Evolutionary conservation across 64 coral and sea anemone genomes (phyloP).

Genomic region (Actinia equina): DNA sequence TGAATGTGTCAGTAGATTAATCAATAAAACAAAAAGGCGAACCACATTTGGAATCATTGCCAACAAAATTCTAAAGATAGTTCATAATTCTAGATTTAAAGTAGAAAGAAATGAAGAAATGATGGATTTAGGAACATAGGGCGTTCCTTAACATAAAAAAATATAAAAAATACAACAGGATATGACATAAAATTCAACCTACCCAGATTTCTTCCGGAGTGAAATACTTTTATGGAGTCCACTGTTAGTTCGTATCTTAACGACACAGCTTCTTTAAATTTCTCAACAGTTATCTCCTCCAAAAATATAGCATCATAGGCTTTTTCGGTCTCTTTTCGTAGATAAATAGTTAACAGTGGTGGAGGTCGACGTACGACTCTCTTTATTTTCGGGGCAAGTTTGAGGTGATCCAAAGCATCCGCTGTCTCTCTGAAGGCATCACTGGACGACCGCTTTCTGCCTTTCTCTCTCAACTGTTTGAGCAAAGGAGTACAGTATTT

Average conservation of each 20-base stretch:
- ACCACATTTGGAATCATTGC: slow-evolving; percentile 7
- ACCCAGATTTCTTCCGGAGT: slow-evolving; percentile 71
- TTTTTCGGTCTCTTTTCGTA: slow-evolving; percentile 85
- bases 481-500: slow-evolving; percentile 86
- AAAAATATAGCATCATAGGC: slow-evolving; percentile 87
- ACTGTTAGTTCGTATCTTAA: slow-evolving; percentile 62
- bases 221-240: slow-evolving; percentile 48
- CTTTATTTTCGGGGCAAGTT: slow-evolving; percentile 67
- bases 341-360: slow-evolving; percentile 77
- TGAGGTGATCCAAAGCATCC: slow-evolving; percentile 71
- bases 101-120: background rate
- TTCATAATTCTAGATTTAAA: background rate
- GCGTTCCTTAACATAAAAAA: background rate
- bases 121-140: background rate
- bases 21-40: background rate
- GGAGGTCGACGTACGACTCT: slow-evolving; percentile 76
- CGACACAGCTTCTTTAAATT: slow-evolving; percentile 74
- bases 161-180: background rate
- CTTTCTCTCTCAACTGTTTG: slow-evolving; percentile 63
- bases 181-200: slow-evolving; percentile 24
- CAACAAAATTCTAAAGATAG: background rate
- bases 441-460: slow-evolving; percentile 62
- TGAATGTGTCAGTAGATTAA: background rate
- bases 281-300: slow-evolving; percentile 67
- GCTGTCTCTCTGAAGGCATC: slow-evolving; percentile 67